Conservation (phyloP, 2,888 invertebrate species). For the Caenorhabditis zanzibari region DNA sequence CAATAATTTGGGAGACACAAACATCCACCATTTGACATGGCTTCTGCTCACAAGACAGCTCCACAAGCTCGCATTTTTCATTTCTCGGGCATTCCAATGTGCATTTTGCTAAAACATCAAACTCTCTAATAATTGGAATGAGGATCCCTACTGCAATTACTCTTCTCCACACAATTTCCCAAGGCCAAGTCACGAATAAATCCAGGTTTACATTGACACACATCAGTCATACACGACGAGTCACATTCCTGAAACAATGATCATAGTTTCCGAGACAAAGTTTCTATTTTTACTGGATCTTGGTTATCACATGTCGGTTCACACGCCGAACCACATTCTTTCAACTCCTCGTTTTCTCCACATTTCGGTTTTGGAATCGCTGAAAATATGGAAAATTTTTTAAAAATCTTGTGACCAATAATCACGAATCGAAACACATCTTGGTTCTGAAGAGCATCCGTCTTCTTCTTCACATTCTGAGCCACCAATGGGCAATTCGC, state of each 20-base stretch:
- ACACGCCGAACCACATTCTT: conserved; percentile 50
- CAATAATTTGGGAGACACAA: conserved; percentile 29
- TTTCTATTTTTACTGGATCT: conserved; percentile 17
- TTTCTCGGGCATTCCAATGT: conserved; percentile 30
- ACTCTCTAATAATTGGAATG: not conserved
- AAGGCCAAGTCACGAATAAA: conserved; percentile 23
- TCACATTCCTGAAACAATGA: conserved; percentile 18
- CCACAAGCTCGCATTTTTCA: conserved; percentile 56
- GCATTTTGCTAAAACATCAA: conserved; percentile 26
- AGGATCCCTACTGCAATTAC: conserved; percentile 17
- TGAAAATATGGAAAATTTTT: not conserved
- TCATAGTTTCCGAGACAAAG: not conserved
- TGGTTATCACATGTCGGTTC: conserved; percentile 53
- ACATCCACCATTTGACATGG: conserved; percentile 42
- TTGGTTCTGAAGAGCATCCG: conserved; percentile 16
- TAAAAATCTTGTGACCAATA: not conserved
- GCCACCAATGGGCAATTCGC: not conserved
- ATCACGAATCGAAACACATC: conserved; percentile 37
- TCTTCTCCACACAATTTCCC: conserved; percentile 39
- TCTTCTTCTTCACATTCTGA: conserved; percentile 36
- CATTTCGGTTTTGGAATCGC: conserved; percentile 34
- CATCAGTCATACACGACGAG: conserved; percentile 39
- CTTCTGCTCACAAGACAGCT: conserved; percentile 36
- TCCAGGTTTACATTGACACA: conserved; percentile 54
- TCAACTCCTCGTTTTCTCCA: conserved; percentile 46